These are phyloP conservation scores for Silvanus unidentatus DNA, from an alignment of 2,888 invertebrate genomes.

Conservation along the genomic window DNA sequence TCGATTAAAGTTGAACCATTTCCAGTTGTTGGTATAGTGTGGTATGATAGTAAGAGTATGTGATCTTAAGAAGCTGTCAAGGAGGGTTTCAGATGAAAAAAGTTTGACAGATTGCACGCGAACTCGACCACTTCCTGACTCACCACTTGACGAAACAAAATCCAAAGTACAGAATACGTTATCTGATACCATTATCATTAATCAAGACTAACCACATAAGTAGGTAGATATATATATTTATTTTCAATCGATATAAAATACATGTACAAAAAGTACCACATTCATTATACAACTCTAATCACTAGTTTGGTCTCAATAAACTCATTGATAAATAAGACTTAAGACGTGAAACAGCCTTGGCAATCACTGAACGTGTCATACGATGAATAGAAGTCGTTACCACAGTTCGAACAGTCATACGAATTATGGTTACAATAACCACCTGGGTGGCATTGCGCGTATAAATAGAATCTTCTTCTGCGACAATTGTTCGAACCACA, in stretches of 20 bases:
- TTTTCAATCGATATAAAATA: neutral
- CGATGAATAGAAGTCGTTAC: conserved; percentile 17
- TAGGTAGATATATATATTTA: neutral
- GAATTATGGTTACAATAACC: conserved; percentile 5
- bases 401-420: conserved; percentile 18
- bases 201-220: too few relatives aligned
- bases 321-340: too few relatives aligned
- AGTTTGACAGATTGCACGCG: conserved; percentile 33
- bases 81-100: conserved; percentile 7
- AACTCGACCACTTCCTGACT: conserved; percentile 28
- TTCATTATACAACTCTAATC: too few relatives aligned
- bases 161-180: neutral
- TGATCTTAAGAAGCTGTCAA: too few relatives aligned
- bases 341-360: conserved; percentile 24
- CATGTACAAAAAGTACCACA: neutral
- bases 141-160: conserved; percentile 25
- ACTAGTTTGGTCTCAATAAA: too few relatives aligned
- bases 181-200: too few relatives aligned
- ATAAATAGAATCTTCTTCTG: conserved; percentile 11
- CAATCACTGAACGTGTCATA: conserved; percentile 17
- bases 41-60: too few relatives aligned
- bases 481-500: conserved; percentile 16
- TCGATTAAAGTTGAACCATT: too few relatives aligned
- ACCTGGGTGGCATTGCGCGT: conserved; percentile 8
- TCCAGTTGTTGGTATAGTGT: too few relatives aligned